Base-by-base conservation (phyloP, 2,113 vertebrate species). In the Morone saxatilis region DNA sequence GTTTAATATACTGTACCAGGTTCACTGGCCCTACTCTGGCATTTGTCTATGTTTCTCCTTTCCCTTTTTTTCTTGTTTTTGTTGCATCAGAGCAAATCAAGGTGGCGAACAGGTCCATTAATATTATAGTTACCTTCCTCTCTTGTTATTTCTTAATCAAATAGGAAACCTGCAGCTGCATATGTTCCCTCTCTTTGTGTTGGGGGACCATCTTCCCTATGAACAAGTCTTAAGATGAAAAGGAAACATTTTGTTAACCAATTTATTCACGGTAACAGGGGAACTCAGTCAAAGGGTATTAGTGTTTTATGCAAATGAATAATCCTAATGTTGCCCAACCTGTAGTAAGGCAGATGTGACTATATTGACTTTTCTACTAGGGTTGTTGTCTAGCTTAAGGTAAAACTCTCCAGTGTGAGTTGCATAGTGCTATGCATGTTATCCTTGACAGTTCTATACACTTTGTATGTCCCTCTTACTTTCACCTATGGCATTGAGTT, bases 231-330 rank as follows among this genome's bases (percentile, higher is more conserved):
- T 40, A 41, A 65, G 20, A 36, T 70, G 38, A 65, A 79, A 36
- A 67, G 41, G 20, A 57, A 2, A 72, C n/a, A 65, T 67, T 75
- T 71, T 73, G 0, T 74, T 53, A 22, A 78, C 13, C 5, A 8
- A 61, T 45, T 73, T 80, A 80, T 80, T 79, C 6, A 70, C 48
- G 40, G 63, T 4, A 62, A 65, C 56, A 50, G 12, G 5, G 7
- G 25, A 74, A 70, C 45, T 54, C 40, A 25, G 51, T 70, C 38
- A 48, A 9, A 7, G 54, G 61, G 13, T 61, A 48, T 80, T 72
- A n/a, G 12, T 77, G 57, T 40, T 84, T 72, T 36, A 73, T 56
- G 54, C 40, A 83, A 76, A 76, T 76, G 4, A 12, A n/a, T 31
- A 53, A 76, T 71, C 67, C 25, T 1, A 66, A 76, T 43, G 74